Percentiles rank a stretch among this genome's conserved stretches.
phyloP scores from a whole-genome alignment of 2,797 vertebrate species.

The Microctenopoma lineatum region DNA sequence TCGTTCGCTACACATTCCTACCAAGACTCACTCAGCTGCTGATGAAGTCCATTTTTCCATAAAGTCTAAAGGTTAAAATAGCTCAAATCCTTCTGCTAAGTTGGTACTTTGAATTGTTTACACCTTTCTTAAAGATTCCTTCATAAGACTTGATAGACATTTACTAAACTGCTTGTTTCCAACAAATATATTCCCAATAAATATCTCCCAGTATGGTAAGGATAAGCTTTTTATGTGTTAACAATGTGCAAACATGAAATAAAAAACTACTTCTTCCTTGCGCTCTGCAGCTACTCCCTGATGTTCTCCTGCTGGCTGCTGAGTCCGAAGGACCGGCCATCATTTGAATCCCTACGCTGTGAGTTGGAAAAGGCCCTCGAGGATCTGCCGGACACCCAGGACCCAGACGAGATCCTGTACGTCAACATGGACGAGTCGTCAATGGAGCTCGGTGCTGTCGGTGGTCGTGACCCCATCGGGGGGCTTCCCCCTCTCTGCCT shows the following conservation, averaged over 20 bases:
- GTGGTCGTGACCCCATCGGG: constrained; percentile 79
- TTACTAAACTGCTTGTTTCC: no score
- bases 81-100: no score
- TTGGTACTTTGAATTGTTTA: no score
- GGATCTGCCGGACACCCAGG: constrained; percentile 87
- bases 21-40: constrained; percentile 23
- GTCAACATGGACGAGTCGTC: constrained; percentile 93
- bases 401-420: constrained; percentile 91
- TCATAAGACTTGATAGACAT: no score
- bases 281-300: constrained; percentile 84
- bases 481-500: constrained; percentile 69
- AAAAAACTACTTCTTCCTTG: background rate
- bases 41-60: background rate
- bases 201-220: no score
- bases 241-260: background rate
- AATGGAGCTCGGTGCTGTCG: constrained; percentile 86
- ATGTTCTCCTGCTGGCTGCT: constrained; percentile 93
- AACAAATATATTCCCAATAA: no score
- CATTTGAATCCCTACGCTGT: constrained; percentile 85
- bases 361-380: constrained; percentile 89
- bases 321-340: constrained; percentile 89
- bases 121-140: no score
- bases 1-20: constrained; percentile 11
- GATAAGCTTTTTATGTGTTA: background rate
- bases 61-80: no score